Evolutionary conservation across 2,113 vertebrate species (phyloP), one percentile per base, ranked within the genome.

Genomic region (Prolemur simus): DNA sequence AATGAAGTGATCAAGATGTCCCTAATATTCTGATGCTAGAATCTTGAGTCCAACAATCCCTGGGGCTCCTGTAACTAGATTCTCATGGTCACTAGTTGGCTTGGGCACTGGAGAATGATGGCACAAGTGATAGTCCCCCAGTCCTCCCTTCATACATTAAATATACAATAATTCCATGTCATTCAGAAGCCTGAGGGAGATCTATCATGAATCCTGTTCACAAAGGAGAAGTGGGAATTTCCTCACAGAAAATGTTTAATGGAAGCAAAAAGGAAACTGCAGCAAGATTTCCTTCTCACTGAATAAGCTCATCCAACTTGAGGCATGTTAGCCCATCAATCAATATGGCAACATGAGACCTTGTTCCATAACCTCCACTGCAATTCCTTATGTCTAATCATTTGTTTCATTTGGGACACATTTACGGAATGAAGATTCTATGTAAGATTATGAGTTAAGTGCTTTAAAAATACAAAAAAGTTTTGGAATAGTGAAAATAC

Each of bases 381-480:
- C 39, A 68, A 42, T 21, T 82, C 32, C n/a, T 86, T 74, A 68
- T 56, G 71, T 60, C 60, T 95, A 56, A 87, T 76, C 45, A 89
- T 84, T 74, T 91, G 47, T 95, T 92, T 82, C 68, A 83, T 69
- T 88, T 85, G 52, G 27, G 69, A 77, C 14, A 56, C 18, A 47
- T 66, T 94, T 95, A 91, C 17, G 77, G 8, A 95, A 73, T 77
- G 45, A 25, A 73, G 60, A 68, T 73, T 92, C 90, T 88, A 37
- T 81, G 21, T 90, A 89, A 94, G 58, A 71, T 56, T 96, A 86
- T 66, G 15, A 94, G 47, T 68, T 78, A 77, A 47, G 14, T 56
- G 58, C 47, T 77, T 82, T 92, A 95, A 74, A 95, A 87, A 91
- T 74, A 83, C 5, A 86, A 97, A 71, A 54, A 96, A 76, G 76